A percentile compares a stretch with the other conserved stretches of the same genome.
Conservation (phyloP, 2,888 invertebrate genomes). For the Dascillus cervinus region DNA sequence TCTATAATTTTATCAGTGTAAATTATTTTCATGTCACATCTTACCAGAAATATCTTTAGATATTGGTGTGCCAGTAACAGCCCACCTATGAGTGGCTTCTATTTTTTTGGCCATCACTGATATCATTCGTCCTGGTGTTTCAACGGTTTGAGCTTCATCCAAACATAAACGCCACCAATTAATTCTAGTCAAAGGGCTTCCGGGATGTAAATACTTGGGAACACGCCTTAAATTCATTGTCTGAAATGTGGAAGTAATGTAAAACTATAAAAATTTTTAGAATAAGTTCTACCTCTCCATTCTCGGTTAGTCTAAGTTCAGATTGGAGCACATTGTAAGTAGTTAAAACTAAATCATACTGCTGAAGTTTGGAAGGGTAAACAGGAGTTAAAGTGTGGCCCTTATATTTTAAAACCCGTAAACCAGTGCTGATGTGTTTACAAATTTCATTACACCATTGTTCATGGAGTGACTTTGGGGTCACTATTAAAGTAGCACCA, state of each 20-base stretch:
- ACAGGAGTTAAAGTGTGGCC: constrained; percentile 45
- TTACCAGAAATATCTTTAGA: constrained; percentile 36
- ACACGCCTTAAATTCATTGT: constrained; percentile 46
- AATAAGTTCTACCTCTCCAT: constrained; percentile 33
- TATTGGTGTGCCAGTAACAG: constrained; percentile 61
- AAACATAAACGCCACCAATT: constrained; percentile 71
- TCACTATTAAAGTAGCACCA: constrained; percentile 62
- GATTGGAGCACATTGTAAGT: constrained; percentile 57
- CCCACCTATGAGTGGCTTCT: constrained; percentile 60
- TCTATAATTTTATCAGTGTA: no score
- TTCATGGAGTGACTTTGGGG: constrained; percentile 56
- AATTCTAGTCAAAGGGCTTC: constrained; percentile 59
- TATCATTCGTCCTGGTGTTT: constrained; percentile 49
- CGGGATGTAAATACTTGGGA: constrained; percentile 55
- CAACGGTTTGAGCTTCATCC: constrained; percentile 78
- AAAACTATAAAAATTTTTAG: constrained; percentile 3
- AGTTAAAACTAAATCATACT: constrained; percentile 64
- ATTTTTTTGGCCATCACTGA: constrained; percentile 56
- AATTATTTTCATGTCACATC: no score
- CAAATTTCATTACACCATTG: constrained; percentile 69
- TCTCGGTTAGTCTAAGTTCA: constrained; percentile 55
- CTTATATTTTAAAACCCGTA: constrained; percentile 50
- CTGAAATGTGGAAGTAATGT: constrained; percentile 24
- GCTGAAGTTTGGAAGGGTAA: constrained; percentile 54
- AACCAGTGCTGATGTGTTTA: constrained; percentile 49